These are phyloP conservation scores for Mesitornis unicolor DNA, from an alignment of 2,113 vertebrate species.

Conservation along the genomic window DNA sequence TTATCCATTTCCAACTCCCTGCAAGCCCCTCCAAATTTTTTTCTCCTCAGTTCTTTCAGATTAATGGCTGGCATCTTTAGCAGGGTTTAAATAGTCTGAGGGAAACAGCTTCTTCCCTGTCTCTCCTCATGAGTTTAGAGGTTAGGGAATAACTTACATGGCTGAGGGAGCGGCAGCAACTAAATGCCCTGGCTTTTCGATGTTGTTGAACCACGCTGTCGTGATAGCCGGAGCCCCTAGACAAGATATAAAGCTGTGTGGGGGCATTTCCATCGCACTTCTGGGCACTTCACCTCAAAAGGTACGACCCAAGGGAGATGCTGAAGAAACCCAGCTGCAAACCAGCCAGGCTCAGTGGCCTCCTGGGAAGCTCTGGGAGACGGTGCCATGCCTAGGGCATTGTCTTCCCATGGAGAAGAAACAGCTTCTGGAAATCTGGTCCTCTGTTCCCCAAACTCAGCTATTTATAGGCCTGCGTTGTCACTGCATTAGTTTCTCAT, in stretches of 20 bases:
- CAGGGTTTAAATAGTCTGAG: neutral
- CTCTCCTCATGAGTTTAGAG: neutral
- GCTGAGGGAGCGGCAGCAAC: neutral
- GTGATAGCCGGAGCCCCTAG: neutral
- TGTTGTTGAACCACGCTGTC: neutral
- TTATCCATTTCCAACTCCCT: neutral
- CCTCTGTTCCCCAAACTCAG: neutral
- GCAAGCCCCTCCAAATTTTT: neutral
- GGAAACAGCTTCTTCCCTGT: neutral
- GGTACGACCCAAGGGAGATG: accelerated
- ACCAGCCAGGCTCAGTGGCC: neutral
- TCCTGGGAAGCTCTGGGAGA: neutral
- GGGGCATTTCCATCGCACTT: neutral
- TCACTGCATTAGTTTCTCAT: neutral
- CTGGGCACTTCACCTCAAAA: accelerated
- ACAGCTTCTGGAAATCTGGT: neutral
- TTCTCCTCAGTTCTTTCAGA: neutral
- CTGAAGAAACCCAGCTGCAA: neutral
- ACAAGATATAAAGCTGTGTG: neutral
- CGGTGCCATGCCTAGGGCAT: neutral
- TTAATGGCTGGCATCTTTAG: neutral
- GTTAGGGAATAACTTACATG: neutral
- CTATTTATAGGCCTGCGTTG: neutral
- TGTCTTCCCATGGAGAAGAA: neutral
- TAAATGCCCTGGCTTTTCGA: neutral